Conservation (phyloP, 2,113 vertebrate genomes). For the Serinus canaria region DNA sequence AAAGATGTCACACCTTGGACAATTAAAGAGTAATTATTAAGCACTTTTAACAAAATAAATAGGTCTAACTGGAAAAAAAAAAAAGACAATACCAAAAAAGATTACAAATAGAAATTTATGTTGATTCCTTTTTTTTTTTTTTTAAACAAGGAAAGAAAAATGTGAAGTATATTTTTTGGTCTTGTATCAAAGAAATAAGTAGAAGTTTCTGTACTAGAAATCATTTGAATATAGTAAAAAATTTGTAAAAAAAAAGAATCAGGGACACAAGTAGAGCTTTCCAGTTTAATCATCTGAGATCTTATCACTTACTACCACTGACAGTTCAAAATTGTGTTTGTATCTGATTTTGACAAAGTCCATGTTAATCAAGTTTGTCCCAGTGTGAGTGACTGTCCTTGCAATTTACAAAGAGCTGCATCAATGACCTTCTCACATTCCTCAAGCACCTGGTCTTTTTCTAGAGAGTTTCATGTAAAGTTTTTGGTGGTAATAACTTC, state of each 20-base stretch:
- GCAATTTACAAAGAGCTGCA: neutral
- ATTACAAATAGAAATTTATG: neutral
- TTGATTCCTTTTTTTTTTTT: neutral
- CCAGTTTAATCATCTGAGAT: neutral
- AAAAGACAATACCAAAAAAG: neutral
- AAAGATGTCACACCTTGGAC: neutral
- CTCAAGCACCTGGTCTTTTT: neutral
- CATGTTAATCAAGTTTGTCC: neutral
- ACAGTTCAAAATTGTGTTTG: neutral
- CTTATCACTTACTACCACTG: neutral
- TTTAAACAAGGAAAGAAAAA: neutral
- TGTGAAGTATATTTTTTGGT: neutral
- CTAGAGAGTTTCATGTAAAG: rapidly evolving
- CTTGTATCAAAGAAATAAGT: neutral
- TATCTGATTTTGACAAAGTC: neutral
- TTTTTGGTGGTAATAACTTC: neutral
- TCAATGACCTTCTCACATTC: neutral
- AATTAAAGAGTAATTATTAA: neutral
- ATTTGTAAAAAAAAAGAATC: neutral
- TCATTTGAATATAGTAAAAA: neutral
- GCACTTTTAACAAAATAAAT: neutral
- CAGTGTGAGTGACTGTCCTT: neutral
- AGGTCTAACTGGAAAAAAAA: neutral
- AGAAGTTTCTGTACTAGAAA: neutral
- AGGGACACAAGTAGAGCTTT: neutral